Percentiles rank a stretch among this genome's conserved stretches.
phyloP scores from a whole-genome alignment of 1,140 invertebrate genomes.

The Ceratosolen solmsi region DNA sequence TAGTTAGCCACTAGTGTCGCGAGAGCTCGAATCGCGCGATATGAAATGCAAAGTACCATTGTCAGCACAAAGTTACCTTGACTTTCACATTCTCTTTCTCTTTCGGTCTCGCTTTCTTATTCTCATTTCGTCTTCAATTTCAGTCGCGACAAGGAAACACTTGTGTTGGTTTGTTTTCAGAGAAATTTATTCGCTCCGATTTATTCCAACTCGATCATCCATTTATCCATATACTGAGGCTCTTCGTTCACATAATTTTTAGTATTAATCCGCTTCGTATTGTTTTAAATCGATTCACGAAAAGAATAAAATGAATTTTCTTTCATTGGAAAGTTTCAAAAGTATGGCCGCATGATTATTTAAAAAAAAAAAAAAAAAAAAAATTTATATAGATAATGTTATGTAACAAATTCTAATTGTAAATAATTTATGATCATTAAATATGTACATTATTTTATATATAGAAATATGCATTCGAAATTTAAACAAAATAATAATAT shows the following conservation, averaged over 20 bases:
- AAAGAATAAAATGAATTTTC: neutral
- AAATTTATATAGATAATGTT: too few species aligned
- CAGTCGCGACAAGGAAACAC: too few species aligned
- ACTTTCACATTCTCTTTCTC: neutral
- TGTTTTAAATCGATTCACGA: neutral
- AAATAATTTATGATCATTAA: too few species aligned
- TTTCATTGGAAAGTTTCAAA: neutral
- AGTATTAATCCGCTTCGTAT: conserved; percentile 42
- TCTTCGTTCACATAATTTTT: neutral
- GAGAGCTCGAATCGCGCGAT: conserved; percentile 51
- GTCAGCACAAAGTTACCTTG: conserved; percentile 58
- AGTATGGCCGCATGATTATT: neutral
- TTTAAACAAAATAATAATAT: too few species aligned
- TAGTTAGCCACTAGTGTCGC: conserved; percentile 59
- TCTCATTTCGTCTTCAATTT: too few species aligned
- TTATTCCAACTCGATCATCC: conserved; percentile 36
- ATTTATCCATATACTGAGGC: conserved; percentile 16
- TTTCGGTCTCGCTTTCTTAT: conserved; percentile 43
- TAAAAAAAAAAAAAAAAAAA: too few species aligned
- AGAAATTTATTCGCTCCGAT: too few species aligned
- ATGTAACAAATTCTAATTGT: too few species aligned
- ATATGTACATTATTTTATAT: too few species aligned
- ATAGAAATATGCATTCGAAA: too few species aligned
- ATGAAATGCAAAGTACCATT: conserved; percentile 67
- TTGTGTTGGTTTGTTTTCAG: too few species aligned